Base-by-base conservation (phyloP, 2,888 invertebrate species). In the Tenthredo mesomela region DNA sequence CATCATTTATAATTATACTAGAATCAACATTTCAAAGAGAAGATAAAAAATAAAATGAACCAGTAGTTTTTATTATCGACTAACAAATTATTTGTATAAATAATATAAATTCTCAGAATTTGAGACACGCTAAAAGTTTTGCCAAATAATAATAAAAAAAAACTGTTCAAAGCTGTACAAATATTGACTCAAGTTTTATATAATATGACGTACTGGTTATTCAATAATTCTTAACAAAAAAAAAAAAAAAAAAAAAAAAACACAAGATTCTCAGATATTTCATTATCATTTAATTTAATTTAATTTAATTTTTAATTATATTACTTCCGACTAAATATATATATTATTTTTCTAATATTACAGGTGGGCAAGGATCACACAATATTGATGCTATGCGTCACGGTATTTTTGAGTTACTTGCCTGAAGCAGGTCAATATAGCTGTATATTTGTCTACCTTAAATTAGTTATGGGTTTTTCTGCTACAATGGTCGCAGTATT, bases 351-450 rank as follows among this genome's bases (percentile, higher is more conserved):
- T 61, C 25, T 61, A 0, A 33, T 67, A 25, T 67, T 88, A 78
- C 86, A 98, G 95, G 98, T 99, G 87, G 98, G 99, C 88, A 97
- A 97, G 89, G 99, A 99, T 93, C 97, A 98, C 90, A 98, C 99
- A 88, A 98, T 99, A 91, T 95, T 99, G 90, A 97, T 99, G 96
- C 95, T 99, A 91, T 99, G 99, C 94, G 97, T 99, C 89, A 98
- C 99, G 78, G 99, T 99, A 91, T 98, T 99, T 93, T 95, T 99
- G 85, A 99, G 99, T 33, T 99, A 99, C 94, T 95, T 99, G 89
- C 99, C 99, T 2, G 99, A 99, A 94, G 98, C 98, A 65, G 99
- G 99, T 88, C 99, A 99, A 94, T 99, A 99, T 94, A 99, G 99
- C 85, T 99, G 99, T 94, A 99, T 99, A 94, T 99, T 99, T 95